Percentiles rank a stretch among this genome's conserved stretches.
phyloP scores from a whole-genome alignment of 1,140 invertebrate genomes.

The Aphelenchoides besseyi region DNA sequence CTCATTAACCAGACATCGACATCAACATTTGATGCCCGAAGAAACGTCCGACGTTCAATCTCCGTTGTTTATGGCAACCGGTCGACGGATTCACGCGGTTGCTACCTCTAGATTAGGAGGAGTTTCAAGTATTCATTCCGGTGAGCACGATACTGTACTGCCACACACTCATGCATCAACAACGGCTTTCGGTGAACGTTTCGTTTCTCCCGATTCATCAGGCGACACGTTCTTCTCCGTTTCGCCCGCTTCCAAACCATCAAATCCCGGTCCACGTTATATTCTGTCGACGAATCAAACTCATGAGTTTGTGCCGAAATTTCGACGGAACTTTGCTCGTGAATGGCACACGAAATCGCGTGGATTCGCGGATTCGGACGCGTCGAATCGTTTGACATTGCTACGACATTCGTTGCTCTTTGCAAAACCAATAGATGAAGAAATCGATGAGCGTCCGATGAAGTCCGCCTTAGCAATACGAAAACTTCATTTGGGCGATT shows the following conservation, averaged over 20 bases:
- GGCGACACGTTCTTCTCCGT: background rate
- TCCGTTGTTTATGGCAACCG: too few relatives aligned
- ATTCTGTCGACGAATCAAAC: constrained; percentile 1
- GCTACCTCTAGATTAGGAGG: background rate
- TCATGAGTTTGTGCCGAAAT: background rate
- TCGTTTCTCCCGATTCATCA: background rate
- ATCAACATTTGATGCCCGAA: background rate
- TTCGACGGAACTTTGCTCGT: background rate
- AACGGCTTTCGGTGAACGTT: background rate
- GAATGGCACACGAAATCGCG: background rate
- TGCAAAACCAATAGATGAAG: background rate
- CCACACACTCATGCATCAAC: background rate
- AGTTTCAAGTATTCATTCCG: background rate
- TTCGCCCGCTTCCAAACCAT: background rate
- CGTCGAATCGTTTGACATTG: background rate
- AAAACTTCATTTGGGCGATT: constrained; percentile 17
- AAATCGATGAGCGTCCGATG: constrained; percentile 18
- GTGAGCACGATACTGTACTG: background rate
- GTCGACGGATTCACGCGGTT: background rate
- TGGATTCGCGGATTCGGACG: background rate
- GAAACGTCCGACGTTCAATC: background rate
- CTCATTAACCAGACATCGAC: background rate
- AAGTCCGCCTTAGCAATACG: constrained; percentile 13
- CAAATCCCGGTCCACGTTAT: background rate
- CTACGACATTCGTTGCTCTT: background rate